Base-by-base conservation (phyloP, 2,113 vertebrate genomes). In the Laterallus jamaicensis region DNA sequence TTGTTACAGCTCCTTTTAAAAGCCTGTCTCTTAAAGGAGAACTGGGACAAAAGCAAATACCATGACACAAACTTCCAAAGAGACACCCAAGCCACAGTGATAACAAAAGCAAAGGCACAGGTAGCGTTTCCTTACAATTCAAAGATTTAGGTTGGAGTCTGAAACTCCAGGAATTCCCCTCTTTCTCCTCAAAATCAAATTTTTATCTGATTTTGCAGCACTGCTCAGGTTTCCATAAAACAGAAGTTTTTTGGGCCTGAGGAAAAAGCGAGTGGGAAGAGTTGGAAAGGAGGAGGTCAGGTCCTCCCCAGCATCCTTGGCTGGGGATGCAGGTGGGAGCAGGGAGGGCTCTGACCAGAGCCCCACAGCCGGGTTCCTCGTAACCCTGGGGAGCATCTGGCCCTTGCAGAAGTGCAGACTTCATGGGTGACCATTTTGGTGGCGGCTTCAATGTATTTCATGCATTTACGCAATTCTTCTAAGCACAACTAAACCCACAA, bases 251-350 rank as follows among this genome's bases (percentile, higher is more conserved):
- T 32, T 2, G 15, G 69, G 42, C 35, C 39, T 32, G 37, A 82
- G 47, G n/a, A 56, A 83, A 35, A 55, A 60, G 12, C 0, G 0
- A 28, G 37, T 10, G 47, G 32, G 29, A 59, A 56, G 22, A 8
- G 15, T 15, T 26, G 15, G 29, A 11, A 90, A 15, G 9, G 35
- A 11, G 16, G 24, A 76, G 37, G 56, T 55, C n/a, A 16, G 35
- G 10, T 81, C 64, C 59, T 92, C 21, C 50, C 59, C 26, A 42
- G n/a, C 40, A n/a, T 42, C 35, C 35, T 50, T 3, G 0, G 31
- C 0, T 0, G 9, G 29, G 26, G 39, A 40, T 1, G 1, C 62
- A 17, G 52, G 44, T 1, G 2, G 59, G 44, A 66, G 39, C 2
- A 0, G 18, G 40, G 39, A 39, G 39, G 17, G 20, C 49, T 79